These are phyloP conservation scores for Cololabis saira DNA, from an alignment of 2,113 vertebrate species.

Conservation along the genomic window DNA sequence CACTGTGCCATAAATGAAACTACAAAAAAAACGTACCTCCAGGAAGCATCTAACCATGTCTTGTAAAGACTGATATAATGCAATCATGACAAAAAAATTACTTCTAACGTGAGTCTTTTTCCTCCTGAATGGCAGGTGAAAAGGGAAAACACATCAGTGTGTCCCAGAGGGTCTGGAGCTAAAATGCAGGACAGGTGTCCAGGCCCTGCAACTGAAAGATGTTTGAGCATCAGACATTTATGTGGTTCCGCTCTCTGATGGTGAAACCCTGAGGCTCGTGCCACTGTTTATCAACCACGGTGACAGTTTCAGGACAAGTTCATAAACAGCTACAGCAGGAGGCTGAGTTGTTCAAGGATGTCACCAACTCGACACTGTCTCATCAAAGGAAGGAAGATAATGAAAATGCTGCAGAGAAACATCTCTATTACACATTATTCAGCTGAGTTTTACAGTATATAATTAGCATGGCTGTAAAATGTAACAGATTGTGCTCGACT, in stretches of 20 bases:
- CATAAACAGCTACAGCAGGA: conserved; percentile 55
- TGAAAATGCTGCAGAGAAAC: conserved; percentile 21
- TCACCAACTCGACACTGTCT: conserved; percentile 51
- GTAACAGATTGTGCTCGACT: no score
- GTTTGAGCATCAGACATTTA: conserved; percentile 25
- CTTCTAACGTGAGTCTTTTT: conserved; percentile 3
- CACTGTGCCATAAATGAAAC: conserved; percentile 1
- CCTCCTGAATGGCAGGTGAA: conserved; percentile 18
- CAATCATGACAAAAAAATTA: conserved; percentile 34
- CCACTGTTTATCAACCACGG: conserved; percentile 45
- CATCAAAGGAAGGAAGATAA: conserved; percentile 59
- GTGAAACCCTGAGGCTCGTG: conserved; percentile 18
- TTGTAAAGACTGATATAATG: conserved; percentile 24
- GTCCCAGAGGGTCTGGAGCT: conserved; percentile 2
- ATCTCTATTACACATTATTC: conserved; percentile 42
- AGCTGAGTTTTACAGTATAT: conserved; percentile 29
- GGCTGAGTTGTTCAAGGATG: conserved; percentile 49
- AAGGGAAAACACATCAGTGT: conserved; percentile 3
- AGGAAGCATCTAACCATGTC: conserved; percentile 4
- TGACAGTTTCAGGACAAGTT: conserved; percentile 70
- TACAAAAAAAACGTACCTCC: not conserved
- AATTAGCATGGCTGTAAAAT: conserved; percentile 42
- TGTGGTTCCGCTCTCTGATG: conserved; percentile 19
- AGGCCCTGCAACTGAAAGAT: conserved; percentile 9
- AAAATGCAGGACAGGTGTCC: not conserved